Evolutionary conservation across 2,797 vertebrate genomes (phyloP).

Genomic region (Tapirus indicus): DNA sequence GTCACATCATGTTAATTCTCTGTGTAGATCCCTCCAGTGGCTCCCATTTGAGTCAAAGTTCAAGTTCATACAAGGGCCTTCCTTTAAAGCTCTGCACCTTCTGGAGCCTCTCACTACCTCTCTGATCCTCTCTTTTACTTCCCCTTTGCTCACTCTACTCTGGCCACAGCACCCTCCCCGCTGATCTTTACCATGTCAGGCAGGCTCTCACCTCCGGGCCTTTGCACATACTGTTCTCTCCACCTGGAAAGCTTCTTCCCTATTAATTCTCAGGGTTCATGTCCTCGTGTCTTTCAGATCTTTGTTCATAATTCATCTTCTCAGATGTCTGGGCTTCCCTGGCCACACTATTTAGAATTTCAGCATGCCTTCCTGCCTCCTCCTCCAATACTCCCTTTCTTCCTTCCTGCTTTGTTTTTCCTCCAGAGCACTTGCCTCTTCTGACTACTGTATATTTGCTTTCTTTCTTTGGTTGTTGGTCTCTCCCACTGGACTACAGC

Average conservation of each 20-base stretch:
- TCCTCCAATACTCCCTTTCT: neutral
- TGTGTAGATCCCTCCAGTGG: neutral
- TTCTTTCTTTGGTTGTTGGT: neutral
- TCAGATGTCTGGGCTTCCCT: neutral
- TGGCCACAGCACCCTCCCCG: neutral
- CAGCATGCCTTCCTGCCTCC: neutral
- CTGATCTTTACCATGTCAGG: neutral
- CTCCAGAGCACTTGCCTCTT: neutral
- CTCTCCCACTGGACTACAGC: neutral
- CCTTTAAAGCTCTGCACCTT: neutral
- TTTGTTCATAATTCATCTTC: slow-evolving; percentile 5
- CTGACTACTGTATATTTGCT: neutral
- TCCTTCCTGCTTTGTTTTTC: neutral
- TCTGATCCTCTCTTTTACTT: neutral
- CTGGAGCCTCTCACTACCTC: neutral
- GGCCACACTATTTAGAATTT: neutral
- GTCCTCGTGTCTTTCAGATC: neutral
- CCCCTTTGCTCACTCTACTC: neutral
- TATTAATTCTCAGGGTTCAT: neutral
- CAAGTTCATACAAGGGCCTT: neutral
- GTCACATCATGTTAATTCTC: neutral
- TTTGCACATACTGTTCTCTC: neutral
- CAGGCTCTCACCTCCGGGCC: neutral
- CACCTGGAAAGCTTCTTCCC: neutral
- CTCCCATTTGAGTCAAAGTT: neutral